phyloP scores from a whole-genome alignment of 2,888 invertebrate genomes.

The Eupithecia subfuscata region DNA sequence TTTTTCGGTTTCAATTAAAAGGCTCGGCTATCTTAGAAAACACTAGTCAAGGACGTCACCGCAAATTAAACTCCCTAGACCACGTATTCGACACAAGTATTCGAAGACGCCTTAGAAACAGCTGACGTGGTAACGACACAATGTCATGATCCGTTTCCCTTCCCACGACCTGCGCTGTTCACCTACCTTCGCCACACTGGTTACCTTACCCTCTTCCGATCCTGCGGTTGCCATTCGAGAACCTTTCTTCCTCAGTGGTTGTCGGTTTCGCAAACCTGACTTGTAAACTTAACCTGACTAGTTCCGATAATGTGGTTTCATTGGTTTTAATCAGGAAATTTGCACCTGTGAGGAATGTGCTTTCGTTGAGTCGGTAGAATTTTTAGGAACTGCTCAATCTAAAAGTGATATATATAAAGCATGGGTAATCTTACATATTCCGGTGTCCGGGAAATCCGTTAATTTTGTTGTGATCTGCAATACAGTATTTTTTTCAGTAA shows the following conservation, averaged over 20 bases:
- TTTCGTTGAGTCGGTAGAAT: background rate
- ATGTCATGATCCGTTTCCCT: slow-evolving; percentile 23
- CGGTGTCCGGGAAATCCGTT: too few relatives aligned
- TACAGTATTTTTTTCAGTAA: too few relatives aligned
- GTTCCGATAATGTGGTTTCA: slow-evolving; percentile 4
- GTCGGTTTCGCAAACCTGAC: slow-evolving; percentile 20
- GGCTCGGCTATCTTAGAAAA: background rate
- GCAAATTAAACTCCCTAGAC: background rate
- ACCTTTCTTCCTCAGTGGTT: slow-evolving; percentile 29
- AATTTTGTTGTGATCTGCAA: too few relatives aligned
- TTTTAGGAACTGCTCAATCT: background rate
- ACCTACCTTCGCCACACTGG: slow-evolving; percentile 6
- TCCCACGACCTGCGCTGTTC: slow-evolving; percentile 33
- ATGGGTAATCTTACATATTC: too few relatives aligned
- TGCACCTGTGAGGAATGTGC: slow-evolving; percentile 1
- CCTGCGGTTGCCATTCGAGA: slow-evolving; percentile 30
- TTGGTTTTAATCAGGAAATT: background rate
- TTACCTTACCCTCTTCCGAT: slow-evolving; percentile 35
- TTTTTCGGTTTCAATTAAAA: background rate
- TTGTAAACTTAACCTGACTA: background rate
- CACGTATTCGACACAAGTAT: background rate
- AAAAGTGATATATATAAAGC: too few relatives aligned
- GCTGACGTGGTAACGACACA: background rate
- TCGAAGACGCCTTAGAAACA: background rate
- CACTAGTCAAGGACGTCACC: background rate